Percentiles rank a stretch among this genome's conserved stretches.
phyloP scores from a whole-genome alignment of 2,888 invertebrate species.

The Cephus spinipes region DNA sequence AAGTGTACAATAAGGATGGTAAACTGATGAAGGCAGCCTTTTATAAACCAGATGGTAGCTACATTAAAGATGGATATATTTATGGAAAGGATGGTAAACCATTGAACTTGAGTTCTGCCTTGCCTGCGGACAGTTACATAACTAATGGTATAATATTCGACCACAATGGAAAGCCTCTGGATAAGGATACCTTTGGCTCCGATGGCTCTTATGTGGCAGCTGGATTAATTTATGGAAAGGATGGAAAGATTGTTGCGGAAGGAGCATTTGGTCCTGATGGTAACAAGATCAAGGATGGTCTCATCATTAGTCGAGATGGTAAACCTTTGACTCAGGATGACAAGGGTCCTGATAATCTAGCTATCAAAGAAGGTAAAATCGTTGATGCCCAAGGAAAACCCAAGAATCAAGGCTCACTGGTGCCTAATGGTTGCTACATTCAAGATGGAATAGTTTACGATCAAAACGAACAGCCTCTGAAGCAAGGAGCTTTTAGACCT shows the following conservation, averaged over 20 bases:
- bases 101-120: slow-evolving; percentile 48
- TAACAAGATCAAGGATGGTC: slow-evolving; percentile 55
- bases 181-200: slow-evolving; percentile 56
- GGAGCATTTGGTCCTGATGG: slow-evolving; percentile 60
- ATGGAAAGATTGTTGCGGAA: slow-evolving; percentile 52
- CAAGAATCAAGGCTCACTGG: slow-evolving; percentile 52
- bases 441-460: slow-evolving; percentile 56
- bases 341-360: slow-evolving; percentile 55
- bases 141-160: slow-evolving; percentile 58
- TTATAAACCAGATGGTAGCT: slow-evolving; percentile 61
- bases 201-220: slow-evolving; percentile 59
- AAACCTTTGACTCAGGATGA: slow-evolving; percentile 58
- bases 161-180: slow-evolving; percentile 46
- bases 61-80: slow-evolving; percentile 56
- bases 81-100: slow-evolving; percentile 57
- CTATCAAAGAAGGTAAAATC: slow-evolving; percentile 57
- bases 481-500: slow-evolving; percentile 57
- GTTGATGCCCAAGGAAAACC: slow-evolving; percentile 52
- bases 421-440: slow-evolving; percentile 60
- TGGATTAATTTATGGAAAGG: slow-evolving; percentile 53
- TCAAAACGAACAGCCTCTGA: slow-evolving; percentile 49
- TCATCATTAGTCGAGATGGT: slow-evolving; percentile 57
- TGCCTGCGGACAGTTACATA: slow-evolving; percentile 57
- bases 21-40: slow-evolving; percentile 55
- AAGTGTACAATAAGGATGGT: slow-evolving; percentile 53